Percentiles rank a stretch among this genome's conserved stretches.
phyloP scores from a whole-genome alignment of 2,113 vertebrate species.

The Alouatta palliata region DNA sequence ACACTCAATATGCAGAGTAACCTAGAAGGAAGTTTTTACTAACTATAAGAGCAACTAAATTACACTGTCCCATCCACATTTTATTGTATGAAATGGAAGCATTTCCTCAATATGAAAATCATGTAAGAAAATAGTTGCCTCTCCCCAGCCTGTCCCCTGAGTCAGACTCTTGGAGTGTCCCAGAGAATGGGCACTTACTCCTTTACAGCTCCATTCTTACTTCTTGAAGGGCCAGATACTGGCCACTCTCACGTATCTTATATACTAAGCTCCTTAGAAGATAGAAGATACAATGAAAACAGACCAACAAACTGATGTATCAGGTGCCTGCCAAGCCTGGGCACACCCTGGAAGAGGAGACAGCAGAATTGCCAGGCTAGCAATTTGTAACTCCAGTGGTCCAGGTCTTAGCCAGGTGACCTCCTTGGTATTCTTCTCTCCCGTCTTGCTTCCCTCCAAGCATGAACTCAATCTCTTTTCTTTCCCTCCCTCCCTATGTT shows the following conservation, averaged over 20 bases:
- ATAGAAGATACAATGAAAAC: background rate
- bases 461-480: background rate
- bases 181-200: background rate
- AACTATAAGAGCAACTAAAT: background rate
- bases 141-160: background rate
- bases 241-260: background rate
- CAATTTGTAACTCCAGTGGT: fast-evolving
- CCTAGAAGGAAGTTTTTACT: background rate
- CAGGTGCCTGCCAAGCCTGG: background rate
- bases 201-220: background rate
- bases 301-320: background rate
- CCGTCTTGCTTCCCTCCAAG: background rate
- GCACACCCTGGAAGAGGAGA: background rate
- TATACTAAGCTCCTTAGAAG: background rate
- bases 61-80: background rate
- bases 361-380: background rate
- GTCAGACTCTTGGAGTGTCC: background rate
- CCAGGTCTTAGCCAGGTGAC: too few species aligned
- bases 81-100: background rate
- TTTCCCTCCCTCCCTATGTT: background rate
- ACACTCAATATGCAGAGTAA: background rate
- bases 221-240: background rate
- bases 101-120: background rate
- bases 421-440: background rate
- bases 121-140: background rate